A percentile compares a stretch with the other conserved stretches of the same genome.
These are phyloP conservation scores for Danionella cerebrum DNA, from an alignment of 2,113 vertebrate genomes.

Conservation along the genomic window DNA sequence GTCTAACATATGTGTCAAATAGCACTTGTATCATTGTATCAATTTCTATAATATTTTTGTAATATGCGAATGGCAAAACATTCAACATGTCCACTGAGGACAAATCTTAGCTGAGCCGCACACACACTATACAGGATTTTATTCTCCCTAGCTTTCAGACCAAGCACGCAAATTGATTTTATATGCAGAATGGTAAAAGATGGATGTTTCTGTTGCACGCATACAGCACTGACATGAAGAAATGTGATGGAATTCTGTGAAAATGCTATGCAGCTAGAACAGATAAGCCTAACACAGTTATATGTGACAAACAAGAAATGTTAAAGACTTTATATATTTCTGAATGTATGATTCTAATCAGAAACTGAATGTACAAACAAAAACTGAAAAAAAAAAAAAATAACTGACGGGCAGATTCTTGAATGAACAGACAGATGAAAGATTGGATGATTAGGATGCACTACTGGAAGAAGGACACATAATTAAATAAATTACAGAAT, in stretches of 20 bases:
- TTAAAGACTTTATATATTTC: too few relatives aligned
- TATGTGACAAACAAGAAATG: too few relatives aligned
- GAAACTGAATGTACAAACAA: too few relatives aligned
- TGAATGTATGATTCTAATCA: too few relatives aligned
- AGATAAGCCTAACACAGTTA: neutral
- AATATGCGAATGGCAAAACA: neutral
- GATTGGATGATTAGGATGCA: too few relatives aligned
- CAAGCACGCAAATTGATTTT: neutral
- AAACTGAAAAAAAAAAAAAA: too few relatives aligned
- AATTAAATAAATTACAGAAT: too few relatives aligned
- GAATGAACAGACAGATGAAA: too few relatives aligned
- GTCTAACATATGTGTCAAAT: neutral
- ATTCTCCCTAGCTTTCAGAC: neutral
- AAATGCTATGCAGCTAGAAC: neutral
- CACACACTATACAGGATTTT: neutral
- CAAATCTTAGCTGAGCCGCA: neutral
- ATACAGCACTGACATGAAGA: neutral
- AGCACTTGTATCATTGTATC: too few relatives aligned
- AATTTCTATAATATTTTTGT: too few relatives aligned
- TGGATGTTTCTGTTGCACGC: neutral
- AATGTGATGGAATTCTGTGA: constrained; percentile 1
- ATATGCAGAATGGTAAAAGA: neutral
- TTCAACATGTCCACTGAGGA: neutral
- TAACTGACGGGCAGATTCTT: too few relatives aligned
- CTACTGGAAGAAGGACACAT: too few relatives aligned